A percentile compares a stretch with the other conserved stretches of the same genome.
phyloP scores from a whole-genome alignment of 2,888 invertebrate species.

The Ypsolopha scabrella region DNA sequence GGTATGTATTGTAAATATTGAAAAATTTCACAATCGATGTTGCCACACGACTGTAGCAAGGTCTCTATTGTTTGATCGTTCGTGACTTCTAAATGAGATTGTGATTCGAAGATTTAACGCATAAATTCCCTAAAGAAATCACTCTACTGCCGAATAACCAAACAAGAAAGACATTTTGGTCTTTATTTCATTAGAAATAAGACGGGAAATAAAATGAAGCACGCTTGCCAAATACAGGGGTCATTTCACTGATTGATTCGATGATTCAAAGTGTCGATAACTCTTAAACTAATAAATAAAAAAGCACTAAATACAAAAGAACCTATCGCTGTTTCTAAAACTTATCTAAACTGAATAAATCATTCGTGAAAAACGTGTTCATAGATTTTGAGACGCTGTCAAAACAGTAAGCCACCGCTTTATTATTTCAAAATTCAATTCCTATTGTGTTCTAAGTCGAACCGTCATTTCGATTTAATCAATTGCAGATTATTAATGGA shows the following conservation, averaged over 20 bases:
- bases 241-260: conserved; percentile 2
- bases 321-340: conserved; percentile 13
- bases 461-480: conserved; percentile 38
- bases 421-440: conserved; percentile 35
- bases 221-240: background rate
- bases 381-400: conserved; percentile 23
- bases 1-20: background rate
- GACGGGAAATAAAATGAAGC: background rate
- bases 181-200: background rate
- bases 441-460: conserved; percentile 28
- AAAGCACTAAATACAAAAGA: background rate
- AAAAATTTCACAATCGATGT: conserved; percentile 1
- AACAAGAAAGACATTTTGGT: too few relatives aligned
- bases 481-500: conserved; percentile 42
- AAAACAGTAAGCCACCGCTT: conserved; percentile 22
- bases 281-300: background rate
- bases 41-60: conserved; percentile 2
- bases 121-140: background rate
- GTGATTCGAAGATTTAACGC: conserved; percentile 5
- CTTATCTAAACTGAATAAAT: conserved; percentile 28
- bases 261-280: conserved; percentile 1
- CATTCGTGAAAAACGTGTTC: conserved; percentile 24
- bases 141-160: background rate
- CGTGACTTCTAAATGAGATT: conserved; percentile 9
- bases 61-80: conserved; percentile 7